Evolutionary conservation across 2,888 invertebrate species (phyloP).

Genomic region (Nephrotoma appendiculata): DNA sequence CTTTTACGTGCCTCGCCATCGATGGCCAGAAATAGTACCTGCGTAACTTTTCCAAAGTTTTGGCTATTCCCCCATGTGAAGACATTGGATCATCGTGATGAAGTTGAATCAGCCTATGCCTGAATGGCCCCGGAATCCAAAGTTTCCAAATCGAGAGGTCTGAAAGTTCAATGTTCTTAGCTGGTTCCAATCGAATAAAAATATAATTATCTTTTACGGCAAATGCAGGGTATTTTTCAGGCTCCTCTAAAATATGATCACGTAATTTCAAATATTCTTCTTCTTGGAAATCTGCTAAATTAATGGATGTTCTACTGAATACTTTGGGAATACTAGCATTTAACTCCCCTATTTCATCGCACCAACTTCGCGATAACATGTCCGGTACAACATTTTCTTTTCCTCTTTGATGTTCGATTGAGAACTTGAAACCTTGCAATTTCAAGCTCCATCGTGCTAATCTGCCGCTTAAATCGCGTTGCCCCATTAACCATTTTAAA

Average conservation of each 20-base stretch:
- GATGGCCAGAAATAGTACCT: neutral
- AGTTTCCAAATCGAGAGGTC: too few species aligned
- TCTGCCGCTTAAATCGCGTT: neutral
- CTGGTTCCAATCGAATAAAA: too few species aligned
- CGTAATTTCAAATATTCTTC: too few species aligned
- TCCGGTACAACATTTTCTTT: neutral
- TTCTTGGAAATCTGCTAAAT: too few species aligned
- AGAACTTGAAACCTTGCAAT: neutral
- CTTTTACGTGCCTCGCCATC: neutral
- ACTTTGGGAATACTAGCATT: too few species aligned
- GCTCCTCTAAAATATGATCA: too few species aligned
- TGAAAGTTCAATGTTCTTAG: too few species aligned
- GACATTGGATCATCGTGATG: neutral
- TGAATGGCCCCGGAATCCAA: neutral
- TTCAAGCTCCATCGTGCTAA: neutral
- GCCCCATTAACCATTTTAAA: neutral
- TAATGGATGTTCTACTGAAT: too few species aligned
- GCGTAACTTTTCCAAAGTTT: neutral
- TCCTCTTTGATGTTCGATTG: neutral
- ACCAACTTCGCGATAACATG: neutral
- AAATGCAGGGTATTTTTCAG: too few species aligned
- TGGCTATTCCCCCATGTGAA: neutral
- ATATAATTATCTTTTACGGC: too few species aligned
- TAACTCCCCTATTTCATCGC: neutral
- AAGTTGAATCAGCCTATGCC: neutral